Evolutionary conservation across 2,113 vertebrate species (phyloP), one percentile per base, ranked within the genome.

Genomic region (Rhodinocichla rosea): DNA sequence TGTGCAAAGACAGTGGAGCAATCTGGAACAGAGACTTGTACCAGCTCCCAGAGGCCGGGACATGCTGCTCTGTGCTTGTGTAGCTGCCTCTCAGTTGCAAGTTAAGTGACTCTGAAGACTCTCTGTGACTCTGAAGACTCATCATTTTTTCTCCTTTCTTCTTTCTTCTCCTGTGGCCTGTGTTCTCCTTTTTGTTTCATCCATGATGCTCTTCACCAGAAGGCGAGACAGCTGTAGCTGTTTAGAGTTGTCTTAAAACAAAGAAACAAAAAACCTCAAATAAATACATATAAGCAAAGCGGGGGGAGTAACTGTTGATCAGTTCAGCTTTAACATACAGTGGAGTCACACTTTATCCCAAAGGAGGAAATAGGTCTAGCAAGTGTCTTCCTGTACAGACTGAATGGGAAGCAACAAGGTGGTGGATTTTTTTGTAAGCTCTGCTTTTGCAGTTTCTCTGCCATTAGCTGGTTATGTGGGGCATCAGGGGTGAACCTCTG

Each of bases 361-460:
- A 55, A 98, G 94, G 94, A 98, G 97, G 97, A 98, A 98, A 97
- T 97, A 92, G 93, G 94, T 97, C 94, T 94, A 97, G 93, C 96
- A 98, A 97, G 97, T 95, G 94, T 97, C 96, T 98, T 98, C 98
- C 98, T 98, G 97, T 98, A 96, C 95, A 97, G 97, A 96, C 97
- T 96, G 94, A 97, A 98, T 97, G 97, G 97, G 97, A 98, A 98
- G 92, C 83, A 89, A 93, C 95, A 95, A 87, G 75, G 21, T 60
- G 37, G 37, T 30, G 39, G 33, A n/a, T 24, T 40, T 33, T 26
- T 60, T 28, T 2, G 21, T 52, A 45, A 90, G 45, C 26, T 33
- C 33, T 85, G 55, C 21, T 74, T 83, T 95, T 81, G 52, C 75
- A 21, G 33, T 71, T 35, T 18, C 65, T 87, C 28, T 92, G 65